Conservation (phyloP, 2,113 vertebrate species). For the Thunnus thynnus region DNA sequence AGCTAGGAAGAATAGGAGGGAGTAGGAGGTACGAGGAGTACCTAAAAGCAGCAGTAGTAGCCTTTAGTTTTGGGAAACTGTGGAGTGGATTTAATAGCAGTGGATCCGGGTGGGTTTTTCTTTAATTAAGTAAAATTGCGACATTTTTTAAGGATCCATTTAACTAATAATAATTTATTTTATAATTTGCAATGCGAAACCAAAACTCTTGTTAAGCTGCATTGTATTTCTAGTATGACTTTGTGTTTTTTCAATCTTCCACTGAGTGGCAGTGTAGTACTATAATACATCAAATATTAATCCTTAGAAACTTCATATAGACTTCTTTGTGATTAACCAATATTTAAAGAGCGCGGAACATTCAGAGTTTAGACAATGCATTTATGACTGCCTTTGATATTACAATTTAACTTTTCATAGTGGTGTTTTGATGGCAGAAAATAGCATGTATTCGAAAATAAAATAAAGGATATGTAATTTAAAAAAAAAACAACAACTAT, state of each 20-base stretch:
- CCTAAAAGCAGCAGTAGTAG: conserved; percentile 1
- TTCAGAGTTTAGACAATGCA: neutral
- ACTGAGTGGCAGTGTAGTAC: conserved; percentile 51
- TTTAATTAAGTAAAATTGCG: neutral
- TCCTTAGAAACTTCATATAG: too few species aligned
- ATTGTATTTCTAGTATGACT: too few species aligned
- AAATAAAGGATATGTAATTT: too few species aligned
- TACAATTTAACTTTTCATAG: neutral
- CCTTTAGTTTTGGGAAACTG: neutral
- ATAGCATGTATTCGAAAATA: neutral
- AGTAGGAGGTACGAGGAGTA: neutral
- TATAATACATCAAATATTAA: neutral
- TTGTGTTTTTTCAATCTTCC: conserved; percentile 23
- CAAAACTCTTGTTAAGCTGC: neutral
- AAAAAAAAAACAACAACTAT: too few species aligned
- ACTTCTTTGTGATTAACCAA: neutral
- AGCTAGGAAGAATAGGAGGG: too few species aligned
- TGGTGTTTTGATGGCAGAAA: neutral
- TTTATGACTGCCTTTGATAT: neutral
- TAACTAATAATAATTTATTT: neutral
- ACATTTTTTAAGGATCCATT: neutral
- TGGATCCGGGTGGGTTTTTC: neutral
- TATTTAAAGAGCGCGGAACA: neutral
- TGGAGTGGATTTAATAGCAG: conserved; percentile 16
- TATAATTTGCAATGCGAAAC: neutral